Percentiles rank a stretch among this genome's conserved stretches.
phyloP scores from a whole-genome alignment of 2,113 vertebrate species.

The Ochotona princeps region DNA sequence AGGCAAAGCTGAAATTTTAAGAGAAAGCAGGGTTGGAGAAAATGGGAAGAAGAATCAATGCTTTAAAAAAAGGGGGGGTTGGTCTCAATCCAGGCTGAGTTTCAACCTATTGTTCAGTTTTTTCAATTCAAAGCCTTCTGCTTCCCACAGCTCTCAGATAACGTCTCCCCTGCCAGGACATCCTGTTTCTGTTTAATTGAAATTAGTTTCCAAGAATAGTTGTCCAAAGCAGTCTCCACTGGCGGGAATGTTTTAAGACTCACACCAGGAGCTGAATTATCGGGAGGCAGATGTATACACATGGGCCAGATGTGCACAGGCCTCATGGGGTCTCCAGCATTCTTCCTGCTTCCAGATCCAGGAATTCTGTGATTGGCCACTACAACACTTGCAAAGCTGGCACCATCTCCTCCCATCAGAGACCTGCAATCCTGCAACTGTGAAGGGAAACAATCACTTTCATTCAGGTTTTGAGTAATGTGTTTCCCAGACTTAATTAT shows the following conservation, averaged over 20 bases:
- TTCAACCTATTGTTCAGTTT: conserved; percentile 71
- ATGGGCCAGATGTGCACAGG: conserved; percentile 61
- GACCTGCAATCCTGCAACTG: conserved; percentile 49
- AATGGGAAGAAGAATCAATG: conserved; percentile 39
- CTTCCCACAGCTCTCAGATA: conserved; percentile 62
- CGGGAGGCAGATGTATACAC: conserved; percentile 37
- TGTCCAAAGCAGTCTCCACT: conserved; percentile 61
- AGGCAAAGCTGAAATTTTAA: conserved; percentile 60
- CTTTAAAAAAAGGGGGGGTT: background rate
- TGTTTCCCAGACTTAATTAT: conserved; percentile 88
- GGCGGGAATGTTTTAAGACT: conserved; percentile 57
- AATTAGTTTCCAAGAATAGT: conserved; percentile 77
- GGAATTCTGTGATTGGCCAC: conserved; percentile 8
- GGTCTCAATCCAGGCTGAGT: conserved; percentile 63
- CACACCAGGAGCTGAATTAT: conserved; percentile 18
- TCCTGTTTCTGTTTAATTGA: conserved; percentile 78
- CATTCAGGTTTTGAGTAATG: conserved; percentile 82
- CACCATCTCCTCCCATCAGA: conserved; percentile 9
- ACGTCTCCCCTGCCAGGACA: conserved; percentile 70
- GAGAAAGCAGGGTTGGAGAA: conserved; percentile 38
- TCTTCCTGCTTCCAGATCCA: background rate
- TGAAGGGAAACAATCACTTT: conserved; percentile 81
- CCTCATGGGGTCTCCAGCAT: background rate
- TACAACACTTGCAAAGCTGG: background rate
- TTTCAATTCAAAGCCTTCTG: conserved; percentile 72